Base-by-base conservation (phyloP, 2,797 vertebrate genomes). In the Echeneis naucrates region DNA sequence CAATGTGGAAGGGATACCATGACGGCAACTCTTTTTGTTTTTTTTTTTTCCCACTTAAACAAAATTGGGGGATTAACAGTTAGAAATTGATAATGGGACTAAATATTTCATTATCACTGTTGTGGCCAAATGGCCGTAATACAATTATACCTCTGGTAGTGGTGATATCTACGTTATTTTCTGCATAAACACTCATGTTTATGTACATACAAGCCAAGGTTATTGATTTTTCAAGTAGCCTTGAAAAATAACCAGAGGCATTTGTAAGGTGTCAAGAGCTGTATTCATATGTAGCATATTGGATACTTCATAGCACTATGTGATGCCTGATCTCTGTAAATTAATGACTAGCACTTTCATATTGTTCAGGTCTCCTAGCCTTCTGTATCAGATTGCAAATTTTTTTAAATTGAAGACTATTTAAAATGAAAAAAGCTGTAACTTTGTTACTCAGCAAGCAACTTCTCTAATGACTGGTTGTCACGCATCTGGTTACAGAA, bases 331-430 rank as follows among this genome's bases (percentile, higher is more conserved):
- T 96, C 95, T 97, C 97, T 99, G 97, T 98, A 98, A 97, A 98
- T 97, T 95, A 96, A 96, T 93, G 88, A 96, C 97, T 97, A 97
- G 97, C 97, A 99, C 97, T 99, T 99, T 99, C 97, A 97, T 99
- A 98, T 97, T 97, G 96, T 97, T 98, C 95, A 98, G 97, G 96
- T 96, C 97, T 98, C 95, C 95, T 97, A 98, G 96, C 96, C 97
- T 96, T 95, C 96, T 98, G 96, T 98, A 96, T 95, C 97, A 98
- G 97, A 98, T 96, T 96, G 96, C 96, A 97, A 96, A 94, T 92
- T 95, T 95, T 94, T 95, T 94, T 87, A 87, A 93, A 94, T 92
- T 94, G 92, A 92, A 93, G 89, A 94, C 92, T 93, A 95, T 95
- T 94, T 95, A 94, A 95, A 90, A 92, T 81, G 83, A 86, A 90